Evolutionary conservation across 2,113 vertebrate species (phyloP).

Genomic region (Phrynocephalus versicolor): DNA sequence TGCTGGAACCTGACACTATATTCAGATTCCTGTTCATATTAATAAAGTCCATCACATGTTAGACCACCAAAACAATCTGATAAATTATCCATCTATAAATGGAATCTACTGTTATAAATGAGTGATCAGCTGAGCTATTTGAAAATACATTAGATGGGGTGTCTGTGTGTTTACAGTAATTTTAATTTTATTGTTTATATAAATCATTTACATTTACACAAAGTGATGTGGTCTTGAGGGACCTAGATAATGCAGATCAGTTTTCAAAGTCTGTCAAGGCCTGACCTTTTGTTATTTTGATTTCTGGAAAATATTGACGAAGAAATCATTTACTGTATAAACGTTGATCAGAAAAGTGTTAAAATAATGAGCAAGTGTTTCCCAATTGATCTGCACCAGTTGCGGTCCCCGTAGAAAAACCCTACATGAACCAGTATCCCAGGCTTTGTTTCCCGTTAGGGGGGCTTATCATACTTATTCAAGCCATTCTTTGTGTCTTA

Average conservation of each 20-base stretch:
- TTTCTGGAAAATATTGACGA: not conserved
- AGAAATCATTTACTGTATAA: not conserved
- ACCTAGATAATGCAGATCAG: not conserved
- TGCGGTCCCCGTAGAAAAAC: too few species aligned
- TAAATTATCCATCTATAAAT: not conserved
- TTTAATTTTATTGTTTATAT: conserved; percentile 22
- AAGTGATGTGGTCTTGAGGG: not conserved
- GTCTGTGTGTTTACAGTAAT: not conserved
- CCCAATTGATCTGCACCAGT: too few species aligned
- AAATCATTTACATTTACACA: not conserved
- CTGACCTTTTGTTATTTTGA: not conserved
- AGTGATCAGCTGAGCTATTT: not conserved
- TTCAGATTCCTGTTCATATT: not conserved
- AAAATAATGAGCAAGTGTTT: not conserved
- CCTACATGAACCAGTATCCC: too few species aligned
- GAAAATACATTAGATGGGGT: conserved; percentile 3
- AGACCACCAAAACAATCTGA: not conserved
- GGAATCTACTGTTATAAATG: not conserved
- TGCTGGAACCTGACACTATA: not conserved
- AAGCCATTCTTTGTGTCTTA: not conserved
- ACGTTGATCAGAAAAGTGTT: not conserved
- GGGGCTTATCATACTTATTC: not conserved
- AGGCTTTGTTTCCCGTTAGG: not conserved
- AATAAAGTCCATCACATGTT: not conserved
- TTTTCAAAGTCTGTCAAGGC: not conserved